Base-by-base conservation (phyloP, 2,113 vertebrate genomes). In the Ibidorhyncha struthersii region DNA sequence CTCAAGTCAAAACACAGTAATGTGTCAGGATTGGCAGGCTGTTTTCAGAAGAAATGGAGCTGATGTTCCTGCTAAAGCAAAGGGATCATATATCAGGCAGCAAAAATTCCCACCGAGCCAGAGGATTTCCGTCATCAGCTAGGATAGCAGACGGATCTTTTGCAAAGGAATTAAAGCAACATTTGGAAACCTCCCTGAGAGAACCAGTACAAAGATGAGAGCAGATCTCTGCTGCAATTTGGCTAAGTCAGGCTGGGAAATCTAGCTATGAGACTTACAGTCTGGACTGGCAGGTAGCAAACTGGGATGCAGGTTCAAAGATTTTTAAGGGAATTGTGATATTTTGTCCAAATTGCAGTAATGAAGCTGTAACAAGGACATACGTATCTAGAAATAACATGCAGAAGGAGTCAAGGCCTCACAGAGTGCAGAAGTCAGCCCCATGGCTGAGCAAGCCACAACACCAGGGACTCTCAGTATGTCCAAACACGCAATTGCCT, bases 401-500 rank as follows among this genome's bases (percentile, higher is more conserved):
- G 12, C n/a, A 32, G 47, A 55, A 55, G 36, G 34, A 77, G 67
- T 9, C 36, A 36, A 71, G 25, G 25, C 29, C 12, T 72, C 32
- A 15, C 4, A 23, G 66, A 41, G 5, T 0, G 1, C 27, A 14
- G 3, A 38, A 18, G 15, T 69, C 58, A 45, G 21, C 27, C 50
- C 40, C 9, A 1, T 18, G 49, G 25, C 26, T 63, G 63, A 58
- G 40, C 38, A 53, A n/a, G 43, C n/a, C 40, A 7, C 50, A 30
- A 9, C n/a, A 55, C 10, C 11, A 10, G 38, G 14, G 34, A 32
- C 20, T 36, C 23, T 30, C 0, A 2, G 1, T 59, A 5, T 8
- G 15, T 49, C 36, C 22, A 12, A 21, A 55, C 14, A 21, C 1
- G 4, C 22, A 5, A 3, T n/a, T 0, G 0, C 22, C 20, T 43